Evolutionary conservation across 2,888 invertebrate genomes (phyloP), one percentile per base, ranked within the genome.

Genomic region (Tetanocera ferruginea): DNA sequence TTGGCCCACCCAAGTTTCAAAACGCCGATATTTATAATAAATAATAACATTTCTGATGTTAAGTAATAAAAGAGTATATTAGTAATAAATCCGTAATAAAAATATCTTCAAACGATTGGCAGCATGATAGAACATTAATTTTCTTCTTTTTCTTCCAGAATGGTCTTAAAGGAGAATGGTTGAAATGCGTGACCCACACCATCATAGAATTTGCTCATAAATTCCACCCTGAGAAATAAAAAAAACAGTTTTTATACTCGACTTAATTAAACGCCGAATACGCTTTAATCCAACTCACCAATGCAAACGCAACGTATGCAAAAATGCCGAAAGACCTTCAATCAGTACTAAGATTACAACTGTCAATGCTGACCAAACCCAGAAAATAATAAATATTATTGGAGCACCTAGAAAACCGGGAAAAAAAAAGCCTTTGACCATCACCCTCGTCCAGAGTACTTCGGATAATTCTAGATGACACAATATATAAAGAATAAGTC

Each of bases 281-380:
- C 11, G 5, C 62, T 3, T 34, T 11, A 1, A 17, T 8, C 43
- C 72, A 3, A 81, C 81, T 89, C 89, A 97, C 98, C 98, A 98
- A 91, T 98, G 98, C 87, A 98, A 93, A 92, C 99, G 97, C 84
- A 99, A 93, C 0, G 99, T 98, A 90, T 99, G 99, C 83, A 99
- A 92, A 92, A 99, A 99, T 60, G 99, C 99, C 14, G 98, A 99
- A 17, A 99, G 92, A 5, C 99, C 99, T 91, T 99, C 99, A 97
- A 99, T 99, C 86, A 99, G 93, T 81, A 99, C 96, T 79, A 99
- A 93, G 89, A 99, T 98, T 85, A 96, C 95, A 64, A 99, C 92
- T 0, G 99, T 99, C 82, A 99, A 93, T 43, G 93, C 91, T 71
- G 96, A 94, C 97, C 99, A 99, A 86, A 94, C 93, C 77, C 93